A percentile compares a stretch with the other conserved stretches of the same genome.
These are phyloP conservation scores for Oophaga sylvatica DNA, from an alignment of 2,797 vertebrate species.

Conservation along the genomic window DNA sequence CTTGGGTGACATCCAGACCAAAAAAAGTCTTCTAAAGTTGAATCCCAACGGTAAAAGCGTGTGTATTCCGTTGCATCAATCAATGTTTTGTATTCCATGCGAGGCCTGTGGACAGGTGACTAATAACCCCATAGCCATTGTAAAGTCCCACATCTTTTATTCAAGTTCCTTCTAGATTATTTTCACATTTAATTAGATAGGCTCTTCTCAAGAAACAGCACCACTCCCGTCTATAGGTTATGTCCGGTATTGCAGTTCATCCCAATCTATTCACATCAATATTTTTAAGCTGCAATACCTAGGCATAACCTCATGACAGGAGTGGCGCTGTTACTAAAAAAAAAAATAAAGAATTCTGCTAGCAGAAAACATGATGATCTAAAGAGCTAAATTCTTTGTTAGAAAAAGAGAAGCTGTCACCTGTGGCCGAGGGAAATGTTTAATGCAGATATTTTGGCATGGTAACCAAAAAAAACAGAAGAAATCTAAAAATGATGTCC, in stretches of 20 bases:
- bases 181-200: too few species aligned
- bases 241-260: too few species aligned
- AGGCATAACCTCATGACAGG: not conserved
- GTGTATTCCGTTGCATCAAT: too few species aligned
- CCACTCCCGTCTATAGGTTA: too few species aligned
- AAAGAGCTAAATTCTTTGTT: not conserved
- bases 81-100: too few species aligned
- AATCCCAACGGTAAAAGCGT: too few species aligned
- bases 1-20: too few species aligned
- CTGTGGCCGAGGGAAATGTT: conserved; percentile 11
- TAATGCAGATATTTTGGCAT: conserved; percentile 42
- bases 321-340: not conserved
- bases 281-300: not conserved
- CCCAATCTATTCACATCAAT: not conserved
- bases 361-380: not conserved
- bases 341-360: not conserved
- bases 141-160: too few species aligned
- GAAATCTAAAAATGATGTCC: conserved; percentile 45
- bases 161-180: too few species aligned
- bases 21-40: too few species aligned
- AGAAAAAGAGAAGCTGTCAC: not conserved
- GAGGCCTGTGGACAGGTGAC: too few species aligned
- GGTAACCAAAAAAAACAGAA: conserved; percentile 10
- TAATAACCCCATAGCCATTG: too few species aligned
- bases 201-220: not conserved